Percentiles rank a stretch among this genome's conserved stretches.
Conservation (phyloP, 2,113 vertebrate genomes). For the Grus americana region DNA sequence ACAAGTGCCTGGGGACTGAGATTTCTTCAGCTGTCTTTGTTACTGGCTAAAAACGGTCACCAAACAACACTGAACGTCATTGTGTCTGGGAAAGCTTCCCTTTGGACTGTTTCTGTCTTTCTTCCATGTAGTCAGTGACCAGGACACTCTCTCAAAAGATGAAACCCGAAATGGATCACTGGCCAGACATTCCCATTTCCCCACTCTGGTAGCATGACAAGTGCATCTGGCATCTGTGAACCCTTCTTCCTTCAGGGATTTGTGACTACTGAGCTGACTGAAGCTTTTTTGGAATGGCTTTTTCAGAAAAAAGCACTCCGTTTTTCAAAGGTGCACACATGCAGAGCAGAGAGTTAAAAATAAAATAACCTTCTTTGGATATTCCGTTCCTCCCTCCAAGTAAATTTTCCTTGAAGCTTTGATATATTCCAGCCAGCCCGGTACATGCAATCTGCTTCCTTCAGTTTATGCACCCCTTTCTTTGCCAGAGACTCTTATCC, state of each 20-base stretch:
- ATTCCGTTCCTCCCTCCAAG: background rate
- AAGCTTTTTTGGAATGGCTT: background rate
- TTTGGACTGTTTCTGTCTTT: slow-evolving; percentile 5
- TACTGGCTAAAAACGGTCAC: background rate
- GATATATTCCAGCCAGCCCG: background rate
- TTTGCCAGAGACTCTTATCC: background rate
- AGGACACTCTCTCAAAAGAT: background rate
- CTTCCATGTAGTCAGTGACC: background rate
- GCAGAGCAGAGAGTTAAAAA: slow-evolving; percentile 40
- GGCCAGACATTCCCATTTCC: slow-evolving; percentile 40
- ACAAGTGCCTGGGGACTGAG: background rate
- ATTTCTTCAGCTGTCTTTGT: background rate
- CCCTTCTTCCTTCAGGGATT: slow-evolving; percentile 26
- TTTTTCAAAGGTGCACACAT: slow-evolving; percentile 41
- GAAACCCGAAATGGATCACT: slow-evolving; percentile 44
- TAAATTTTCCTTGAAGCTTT: background rate
- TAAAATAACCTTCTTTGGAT: slow-evolving; percentile 31
- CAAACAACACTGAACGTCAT: background rate
- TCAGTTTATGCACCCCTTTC: background rate
- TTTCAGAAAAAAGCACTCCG: slow-evolving; percentile 19
- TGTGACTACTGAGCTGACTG: slow-evolving; percentile 8
- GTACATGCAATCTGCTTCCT: background rate
- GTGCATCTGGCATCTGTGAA: slow-evolving; percentile 44
- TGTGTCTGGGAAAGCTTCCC: background rate
- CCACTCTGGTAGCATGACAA: slow-evolving; percentile 43